Percentiles rank a stretch among this genome's conserved stretches.
phyloP scores from a whole-genome alignment of 2,888 invertebrate species.

The Tenthredo amoena region DNA sequence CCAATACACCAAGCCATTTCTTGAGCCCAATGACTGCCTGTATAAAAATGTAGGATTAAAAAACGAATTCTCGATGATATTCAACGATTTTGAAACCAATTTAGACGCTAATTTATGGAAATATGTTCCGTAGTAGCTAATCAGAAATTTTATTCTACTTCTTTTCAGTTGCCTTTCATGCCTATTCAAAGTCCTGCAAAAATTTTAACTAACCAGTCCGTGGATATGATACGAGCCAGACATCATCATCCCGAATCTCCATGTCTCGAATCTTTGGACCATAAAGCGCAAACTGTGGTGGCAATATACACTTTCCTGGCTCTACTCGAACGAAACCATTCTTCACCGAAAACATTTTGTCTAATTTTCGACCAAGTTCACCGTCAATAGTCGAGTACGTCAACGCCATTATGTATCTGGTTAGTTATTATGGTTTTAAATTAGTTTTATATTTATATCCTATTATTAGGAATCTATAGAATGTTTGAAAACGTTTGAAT shows the following conservation, averaged over 20 bases:
- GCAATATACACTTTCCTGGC: conserved; percentile 86
- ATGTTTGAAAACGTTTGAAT: not conserved
- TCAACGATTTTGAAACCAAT: not conserved
- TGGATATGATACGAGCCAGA: conserved; percentile 94
- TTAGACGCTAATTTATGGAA: not conserved
- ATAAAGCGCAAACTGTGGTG: conserved; percentile 84
- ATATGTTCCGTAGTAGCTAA: not conserved
- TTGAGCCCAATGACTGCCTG: conserved; percentile 95
- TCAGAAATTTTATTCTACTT: not conserved
- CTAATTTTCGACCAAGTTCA: conserved; percentile 82
- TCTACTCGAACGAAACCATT: conserved; percentile 87
- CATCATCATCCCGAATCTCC: conserved; percentile 87
- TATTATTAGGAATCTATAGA: not conserved
- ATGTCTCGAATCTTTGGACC: conserved; percentile 86
- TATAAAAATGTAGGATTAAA: not conserved
- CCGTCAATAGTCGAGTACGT: conserved; percentile 82
- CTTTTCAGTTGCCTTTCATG: not conserved
- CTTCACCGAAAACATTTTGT: conserved; percentile 85
- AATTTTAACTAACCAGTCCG: conserved; percentile 85
- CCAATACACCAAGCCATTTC: conserved; percentile 96
- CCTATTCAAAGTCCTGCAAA: not conserved
- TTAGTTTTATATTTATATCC: not conserved
- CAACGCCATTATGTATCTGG: conserved; percentile 63
- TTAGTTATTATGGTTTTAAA: not conserved
- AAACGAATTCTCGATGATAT: not conserved